Evolutionary conservation across 2,888 invertebrate species (phyloP).

Genomic region (Drosophila macrospina): DNA sequence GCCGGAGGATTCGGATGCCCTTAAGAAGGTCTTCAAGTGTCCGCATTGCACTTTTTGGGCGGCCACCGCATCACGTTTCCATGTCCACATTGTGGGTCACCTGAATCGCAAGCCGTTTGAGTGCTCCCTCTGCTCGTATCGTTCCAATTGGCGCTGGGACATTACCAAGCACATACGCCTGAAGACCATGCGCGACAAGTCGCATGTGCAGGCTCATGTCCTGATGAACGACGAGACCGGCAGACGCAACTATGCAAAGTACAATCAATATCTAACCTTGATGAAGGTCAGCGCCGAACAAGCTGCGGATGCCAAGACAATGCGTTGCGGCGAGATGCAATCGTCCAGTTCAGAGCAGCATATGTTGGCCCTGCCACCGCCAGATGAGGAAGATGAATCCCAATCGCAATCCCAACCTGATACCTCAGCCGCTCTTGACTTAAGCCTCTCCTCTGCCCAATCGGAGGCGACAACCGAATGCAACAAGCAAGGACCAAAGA

Average conservation of each 20-base stretch:
- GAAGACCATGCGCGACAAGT: conserved; percentile 93
- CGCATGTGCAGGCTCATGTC: conserved; percentile 92
- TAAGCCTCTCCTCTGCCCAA: conserved; percentile 12
- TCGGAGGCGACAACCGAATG: background rate
- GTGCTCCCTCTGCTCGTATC: conserved; percentile 96
- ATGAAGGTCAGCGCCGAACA: conserved; percentile 87
- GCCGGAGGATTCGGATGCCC: conserved; percentile 88
- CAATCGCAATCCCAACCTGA: background rate
- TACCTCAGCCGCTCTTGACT: conserved; percentile 28
- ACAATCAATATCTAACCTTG: conserved; percentile 94
- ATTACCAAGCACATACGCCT: conserved; percentile 97
- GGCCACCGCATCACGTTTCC: conserved; percentile 96
- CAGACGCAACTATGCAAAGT: conserved; percentile 95
- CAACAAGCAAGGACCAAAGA: background rate
- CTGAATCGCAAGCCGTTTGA: conserved; percentile 97
- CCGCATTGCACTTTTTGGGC: conserved; percentile 97
- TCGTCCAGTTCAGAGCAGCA: conserved; percentile 14
- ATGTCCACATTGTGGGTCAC: conserved; percentile 97
- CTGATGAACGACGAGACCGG: conserved; percentile 97
- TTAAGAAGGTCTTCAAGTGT: conserved; percentile 94
- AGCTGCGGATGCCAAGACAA: conserved; percentile 83
- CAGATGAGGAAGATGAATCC: conserved; percentile 29
- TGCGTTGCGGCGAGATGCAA: conserved; percentile 84
- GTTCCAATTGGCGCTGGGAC: conserved; percentile 99
- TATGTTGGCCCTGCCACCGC: background rate